Conservation (phyloP, 1,140 invertebrate species). For the Drosophila ohnishii region DNA sequence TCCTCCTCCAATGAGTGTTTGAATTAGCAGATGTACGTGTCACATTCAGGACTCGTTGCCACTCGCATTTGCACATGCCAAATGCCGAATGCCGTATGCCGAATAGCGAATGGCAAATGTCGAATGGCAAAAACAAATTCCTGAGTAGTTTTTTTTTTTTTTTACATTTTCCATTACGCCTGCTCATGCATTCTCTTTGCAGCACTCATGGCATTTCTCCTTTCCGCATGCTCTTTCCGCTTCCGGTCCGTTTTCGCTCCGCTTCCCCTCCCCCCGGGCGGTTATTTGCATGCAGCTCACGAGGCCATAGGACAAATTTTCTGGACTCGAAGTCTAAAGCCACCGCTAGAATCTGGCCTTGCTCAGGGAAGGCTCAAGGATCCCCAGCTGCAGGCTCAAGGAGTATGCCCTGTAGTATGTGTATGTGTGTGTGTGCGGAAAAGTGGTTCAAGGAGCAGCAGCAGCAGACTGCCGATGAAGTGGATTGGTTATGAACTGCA, state of each 20-base stretch:
- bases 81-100: slow-evolving; percentile 28
- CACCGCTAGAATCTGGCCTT: slow-evolving; percentile 29
- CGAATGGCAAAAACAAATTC: slow-evolving; percentile 45
- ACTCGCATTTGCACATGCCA: slow-evolving; percentile 38
- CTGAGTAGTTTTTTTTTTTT: slow-evolving; percentile 36
- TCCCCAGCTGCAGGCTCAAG: slow-evolving; percentile 17
- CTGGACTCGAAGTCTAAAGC: slow-evolving; percentile 37
- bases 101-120: slow-evolving; percentile 13
- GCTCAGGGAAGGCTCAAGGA: slow-evolving; percentile 18
- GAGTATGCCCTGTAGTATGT: not conserved
- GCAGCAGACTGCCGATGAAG: slow-evolving; percentile 26
- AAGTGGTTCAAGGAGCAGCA: slow-evolving; percentile 8
- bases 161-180: slow-evolving; percentile 50
- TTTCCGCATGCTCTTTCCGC: slow-evolving; percentile 24
- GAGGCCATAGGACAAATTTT: slow-evolving; percentile 35
- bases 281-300: slow-evolving; percentile 42
- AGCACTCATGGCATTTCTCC: slow-evolving; percentile 32
- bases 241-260: slow-evolving; percentile 6
- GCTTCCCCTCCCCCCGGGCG: not conserved
- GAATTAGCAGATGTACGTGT: slow-evolving; percentile 52
- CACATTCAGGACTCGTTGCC: slow-evolving; percentile 21
- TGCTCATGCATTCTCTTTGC: slow-evolving; percentile 48
- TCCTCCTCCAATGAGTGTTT: slow-evolving; percentile 23
- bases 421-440: slow-evolving; percentile 3
- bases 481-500: slow-evolving; percentile 21